Base-by-base conservation (phyloP, 1,140 invertebrate genomes). In the Ganaspis sp. region DNA sequence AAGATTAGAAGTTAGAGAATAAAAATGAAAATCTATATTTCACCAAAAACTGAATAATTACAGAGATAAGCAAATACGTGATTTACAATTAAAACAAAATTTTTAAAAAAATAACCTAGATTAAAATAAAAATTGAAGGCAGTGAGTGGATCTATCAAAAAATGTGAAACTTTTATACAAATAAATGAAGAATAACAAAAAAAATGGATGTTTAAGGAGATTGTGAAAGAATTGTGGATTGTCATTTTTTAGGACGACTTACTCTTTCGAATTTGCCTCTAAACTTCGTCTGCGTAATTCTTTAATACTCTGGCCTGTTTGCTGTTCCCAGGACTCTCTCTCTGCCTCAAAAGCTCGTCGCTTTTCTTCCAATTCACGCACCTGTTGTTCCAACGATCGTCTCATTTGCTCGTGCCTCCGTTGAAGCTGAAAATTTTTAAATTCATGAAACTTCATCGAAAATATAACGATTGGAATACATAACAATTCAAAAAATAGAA, bases 321-420 rank as follows among this genome's bases (percentile, higher is more conserved):
- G 93, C 78, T 96, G 95, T 91, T 99, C 97, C 97, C 97, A 99
- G 37, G 94, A 90, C 79, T 94, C 91, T 85, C 95, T 97, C 87
- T 99, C 98, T n/a, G 94, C 92, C 82, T 97, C 96, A 84, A 98
- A 97, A 19, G 94, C 94, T 79, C 95, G 93, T 87, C 96, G 93
- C 81, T 97, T 96, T 81, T 99, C 98, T 79, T 99, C 97, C 80
- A 99, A 88, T 88, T 99, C 98, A 70, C 95, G 94, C 76, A 96
- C 94, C 91, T 99, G 97, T 83, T 96, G 94, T 89, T 98, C 96
- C 53, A 98, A 81, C 0, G 90, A 90, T 26, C 93, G 93, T 40
- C 93, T 92, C 93, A 95, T 94, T 89, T 94, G 94, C 80, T 95
- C 94, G 81, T 95, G 93, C 73, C 95, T 92, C 86, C 93, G 91